Evolutionary conservation across 2,113 vertebrate genomes (phyloP), one percentile per base, ranked within the genome.

Genomic region (Theropithecus gelada): DNA sequence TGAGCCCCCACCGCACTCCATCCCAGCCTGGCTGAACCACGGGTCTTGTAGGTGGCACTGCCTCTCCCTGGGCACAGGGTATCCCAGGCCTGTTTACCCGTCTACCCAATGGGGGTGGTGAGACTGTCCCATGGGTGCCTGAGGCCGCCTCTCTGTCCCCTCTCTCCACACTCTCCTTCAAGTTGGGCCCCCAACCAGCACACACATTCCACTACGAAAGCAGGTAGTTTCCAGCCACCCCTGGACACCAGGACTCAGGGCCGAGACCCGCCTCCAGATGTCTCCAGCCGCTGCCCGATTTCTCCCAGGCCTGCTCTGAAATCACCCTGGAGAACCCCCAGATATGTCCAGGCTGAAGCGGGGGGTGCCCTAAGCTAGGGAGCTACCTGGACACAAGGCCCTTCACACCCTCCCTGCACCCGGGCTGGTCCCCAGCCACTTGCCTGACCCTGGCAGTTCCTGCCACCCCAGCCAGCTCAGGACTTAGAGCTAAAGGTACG

Each of bases 241-340:
- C 55, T 12, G 32, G 40, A 45, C 73, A 30, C 40, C 25, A 17
- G 25, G 10, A 18, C 40, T 61, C 43, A 68, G 25, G 20, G 20
- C 23, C 30, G 25, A 61, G 38, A 40, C 70, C 22, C 2, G 5
- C 72, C 38, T 73, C 72, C 38, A 25, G 45, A 66, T 13, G 40
- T 59, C 50, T 38, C 32, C 16, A 48, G 75, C 70, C 0, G 7
- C 9, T 16, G 68, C 25, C 50, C 0, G 0, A 8, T 38, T 48
- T 30, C 75, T 57, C 84, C 75, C 6, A 8, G 38, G 50, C 55
- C 38, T 17, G 23, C 45, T 27, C 73, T 93, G 32, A 23, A n/a
- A 68, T 22, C 32, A 59, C 43, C 38, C 57, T 30, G 0, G 23
- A 64, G 57, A 27, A 20, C 3, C 43, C 9, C 57, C 35, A 25